Base-by-base conservation (phyloP, 2,113 vertebrate genomes). In the Heterocephalus glaber region DNA sequence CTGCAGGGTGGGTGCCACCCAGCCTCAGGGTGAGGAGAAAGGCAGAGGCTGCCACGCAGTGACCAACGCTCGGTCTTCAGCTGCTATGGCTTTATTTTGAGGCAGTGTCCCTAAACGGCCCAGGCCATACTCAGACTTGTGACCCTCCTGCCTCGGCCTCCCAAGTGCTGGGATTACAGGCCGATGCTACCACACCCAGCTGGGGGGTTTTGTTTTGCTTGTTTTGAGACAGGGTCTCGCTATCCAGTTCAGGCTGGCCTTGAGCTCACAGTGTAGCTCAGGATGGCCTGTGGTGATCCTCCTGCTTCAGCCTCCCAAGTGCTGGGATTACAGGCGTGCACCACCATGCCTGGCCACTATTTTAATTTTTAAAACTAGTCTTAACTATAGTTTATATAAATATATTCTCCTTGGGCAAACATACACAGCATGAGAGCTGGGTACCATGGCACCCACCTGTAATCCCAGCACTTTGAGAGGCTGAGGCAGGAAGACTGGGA, bases 1-100 rank as follows among this genome's bases (percentile, higher is more conserved):
- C 82, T 1, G 41, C 35, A 0, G 20, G 8, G 35, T 0, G 5
- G 60, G 35, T 0, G 3, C 14, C 0, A 28, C 3, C n/a, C 5
- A 3, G 7, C 58, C 35, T 20, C 80, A 19, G 26, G n/a, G n/a
- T n/a, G 44, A 22, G 35, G 22, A 66, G 87, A 54, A 52, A 61
- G 0, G 0, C 41, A 26, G 90, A 52, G 8, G 3, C 38, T 24
- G 30, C 28, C 26, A 49, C 26, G 30, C 3, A 5, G 61, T 7
- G 19, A 38, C 0, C 3, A 0, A 30, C 9, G 30, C 47, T 35
- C 47, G 52, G 68, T 24, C 52, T 65, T 54, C 9, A 10, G n/a
- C 58, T n/a, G 52, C 80, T 35, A 2, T 19, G 17, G 79, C 35
- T 17, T 4, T 33, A 56, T 44, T 24, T 44, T 63, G 17, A 38